phyloP scores from a whole-genome alignment of 2,113 vertebrate species.

The Clarias macrocephalus region DNA sequence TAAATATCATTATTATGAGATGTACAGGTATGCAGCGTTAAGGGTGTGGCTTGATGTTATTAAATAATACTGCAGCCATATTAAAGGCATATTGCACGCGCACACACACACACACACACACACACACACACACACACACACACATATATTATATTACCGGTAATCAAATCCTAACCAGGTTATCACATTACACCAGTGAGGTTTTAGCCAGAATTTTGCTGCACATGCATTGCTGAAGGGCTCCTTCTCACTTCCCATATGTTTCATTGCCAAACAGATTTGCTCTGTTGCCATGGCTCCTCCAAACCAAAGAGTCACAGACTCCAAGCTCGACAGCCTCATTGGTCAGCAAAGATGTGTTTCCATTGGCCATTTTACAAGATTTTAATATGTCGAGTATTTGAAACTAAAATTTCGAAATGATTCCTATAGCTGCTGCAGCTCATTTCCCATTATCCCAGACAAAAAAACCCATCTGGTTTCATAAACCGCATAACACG shows the following conservation, averaged over 20 bases:
- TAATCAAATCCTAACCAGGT: background rate
- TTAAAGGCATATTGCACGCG: background rate
- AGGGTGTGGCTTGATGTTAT: background rate
- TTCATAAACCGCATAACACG: background rate
- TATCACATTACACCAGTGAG: background rate
- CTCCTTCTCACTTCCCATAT: slow-evolving; percentile 20
- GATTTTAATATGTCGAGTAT: background rate
- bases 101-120: slow-evolving; percentile 23
- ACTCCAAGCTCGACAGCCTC: slow-evolving; percentile 30
- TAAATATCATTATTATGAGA: background rate
- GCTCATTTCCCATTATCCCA: background rate
- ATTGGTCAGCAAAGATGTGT: slow-evolving; percentile 30
- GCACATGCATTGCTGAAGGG: slow-evolving; percentile 6
- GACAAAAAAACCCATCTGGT: slow-evolving; percentile 6
- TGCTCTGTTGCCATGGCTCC: slow-evolving; percentile 48
- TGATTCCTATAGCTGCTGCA: background rate
- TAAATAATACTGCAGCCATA: background rate
- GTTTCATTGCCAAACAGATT: slow-evolving; percentile 27
- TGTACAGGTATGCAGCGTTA: background rate
- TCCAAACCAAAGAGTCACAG: slow-evolving; percentile 2
- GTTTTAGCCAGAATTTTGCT: background rate
- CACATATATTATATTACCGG: background rate
- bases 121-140: background rate
- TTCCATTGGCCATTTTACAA: background rate
- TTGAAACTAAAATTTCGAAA: background rate